phyloP scores from a whole-genome alignment of 2,797 vertebrate genomes.

The Anisognathus igniventris region DNA sequence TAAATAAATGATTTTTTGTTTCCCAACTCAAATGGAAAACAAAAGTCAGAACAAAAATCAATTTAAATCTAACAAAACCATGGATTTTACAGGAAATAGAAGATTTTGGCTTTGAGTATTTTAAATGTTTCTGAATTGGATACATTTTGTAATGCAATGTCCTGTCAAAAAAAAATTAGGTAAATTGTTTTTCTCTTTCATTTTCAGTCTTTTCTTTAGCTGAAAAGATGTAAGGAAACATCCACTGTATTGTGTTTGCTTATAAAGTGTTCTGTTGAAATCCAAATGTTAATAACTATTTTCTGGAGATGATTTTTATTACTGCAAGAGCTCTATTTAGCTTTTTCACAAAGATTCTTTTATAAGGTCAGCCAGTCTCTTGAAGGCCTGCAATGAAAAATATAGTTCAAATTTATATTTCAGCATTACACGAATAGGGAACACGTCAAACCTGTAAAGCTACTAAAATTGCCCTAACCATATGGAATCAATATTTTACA shows the following conservation, averaged over 20 bases:
- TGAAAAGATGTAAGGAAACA: neutral
- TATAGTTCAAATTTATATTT: neutral
- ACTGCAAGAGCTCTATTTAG: neutral
- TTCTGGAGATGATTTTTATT: neutral
- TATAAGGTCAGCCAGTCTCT: conserved; percentile 86
- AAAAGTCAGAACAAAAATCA: neutral
- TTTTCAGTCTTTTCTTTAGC: neutral
- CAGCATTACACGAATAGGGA: neutral
- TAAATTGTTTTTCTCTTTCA: neutral
- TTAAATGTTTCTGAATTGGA: neutral
- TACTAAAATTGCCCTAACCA: neutral
- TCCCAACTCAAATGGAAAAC: neutral
- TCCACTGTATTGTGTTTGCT: neutral
- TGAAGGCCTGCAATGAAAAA: conserved; percentile 81
- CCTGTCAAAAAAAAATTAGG: neutral
- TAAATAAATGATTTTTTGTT: neutral
- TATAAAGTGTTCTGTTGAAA: neutral
- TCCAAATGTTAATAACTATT: neutral
- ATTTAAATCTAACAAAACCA: neutral
- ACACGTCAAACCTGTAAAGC: neutral
- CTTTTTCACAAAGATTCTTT: conserved; percentile 78
- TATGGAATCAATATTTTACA: neutral
- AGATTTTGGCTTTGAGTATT: neutral
- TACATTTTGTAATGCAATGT: neutral
- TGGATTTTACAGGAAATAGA: neutral